Percentiles rank a stretch among this genome's conserved stretches.
Evolutionary conservation across 2,888 invertebrate genomes (phyloP).

Genomic region (Nemotelus pantherinus): DNA sequence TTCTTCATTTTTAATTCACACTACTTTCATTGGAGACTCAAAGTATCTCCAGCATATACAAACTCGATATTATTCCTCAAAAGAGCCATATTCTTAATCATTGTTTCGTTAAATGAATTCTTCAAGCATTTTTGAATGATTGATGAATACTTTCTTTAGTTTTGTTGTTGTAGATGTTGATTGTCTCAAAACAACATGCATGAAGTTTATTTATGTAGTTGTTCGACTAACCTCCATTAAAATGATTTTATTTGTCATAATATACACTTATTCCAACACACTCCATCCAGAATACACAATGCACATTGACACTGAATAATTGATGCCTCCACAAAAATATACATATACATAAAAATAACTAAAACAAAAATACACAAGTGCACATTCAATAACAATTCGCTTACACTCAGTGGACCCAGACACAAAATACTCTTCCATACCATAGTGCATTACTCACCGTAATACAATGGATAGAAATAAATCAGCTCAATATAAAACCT

Average conservation of each 20-base stretch:
- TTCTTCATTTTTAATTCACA: too few species aligned
- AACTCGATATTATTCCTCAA: too few species aligned
- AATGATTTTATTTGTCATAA: not conserved
- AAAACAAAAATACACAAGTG: not conserved
- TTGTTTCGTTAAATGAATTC: too few species aligned
- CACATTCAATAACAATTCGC: not conserved
- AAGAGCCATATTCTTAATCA: too few species aligned
- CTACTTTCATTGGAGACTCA: too few species aligned
- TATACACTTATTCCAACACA: not conserved
- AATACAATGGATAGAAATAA: slow-evolving; percentile 1
- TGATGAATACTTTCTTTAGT: too few species aligned
- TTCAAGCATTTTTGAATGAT: too few species aligned
- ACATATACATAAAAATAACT: slow-evolving; percentile 6
- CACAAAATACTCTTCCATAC: slow-evolving; percentile 1
- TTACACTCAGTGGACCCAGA: not conserved
- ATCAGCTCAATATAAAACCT: not conserved
- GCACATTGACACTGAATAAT: not conserved
- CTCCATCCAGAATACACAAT: slow-evolving; percentile 20
- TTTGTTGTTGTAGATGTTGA: too few species aligned
- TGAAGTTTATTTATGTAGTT: not conserved
- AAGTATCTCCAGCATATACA: too few species aligned
- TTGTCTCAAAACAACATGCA: too few species aligned
- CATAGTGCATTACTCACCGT: slow-evolving; percentile 17
- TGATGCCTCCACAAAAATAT: not conserved
- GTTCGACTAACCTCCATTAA: slow-evolving; percentile 16